These are phyloP conservation scores for Litocranius walleri DNA, from an alignment of 2,113 vertebrate species.

Conservation along the genomic window DNA sequence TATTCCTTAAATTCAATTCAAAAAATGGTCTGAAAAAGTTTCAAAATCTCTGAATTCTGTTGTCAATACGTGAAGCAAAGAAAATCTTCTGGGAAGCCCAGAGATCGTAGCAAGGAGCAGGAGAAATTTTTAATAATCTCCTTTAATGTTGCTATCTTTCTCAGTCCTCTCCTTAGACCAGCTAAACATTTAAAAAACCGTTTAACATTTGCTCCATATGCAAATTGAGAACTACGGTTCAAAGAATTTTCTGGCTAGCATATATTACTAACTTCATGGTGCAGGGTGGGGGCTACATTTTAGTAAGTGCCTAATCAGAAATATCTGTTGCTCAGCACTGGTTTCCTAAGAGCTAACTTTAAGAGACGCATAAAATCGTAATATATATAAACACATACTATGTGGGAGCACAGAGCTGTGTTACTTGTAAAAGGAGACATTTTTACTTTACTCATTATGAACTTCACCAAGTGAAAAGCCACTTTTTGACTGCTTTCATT, in stretches of 20 bases:
- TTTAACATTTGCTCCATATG: neutral
- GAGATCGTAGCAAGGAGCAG: neutral
- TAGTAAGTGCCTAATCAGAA: neutral
- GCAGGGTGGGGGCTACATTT: neutral
- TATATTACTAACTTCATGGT: slow-evolving; percentile 1
- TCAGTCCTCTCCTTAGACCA: neutral
- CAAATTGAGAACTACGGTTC: slow-evolving; percentile 4
- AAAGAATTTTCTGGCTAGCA: neutral
- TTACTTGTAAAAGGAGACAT: neutral
- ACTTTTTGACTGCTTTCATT: neutral
- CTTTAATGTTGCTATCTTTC: neutral
- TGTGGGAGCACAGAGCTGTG: neutral
- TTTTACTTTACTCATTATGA: slow-evolving; percentile 17
- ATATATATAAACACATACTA: neutral
- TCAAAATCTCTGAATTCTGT: slow-evolving; percentile 10
- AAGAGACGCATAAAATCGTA: neutral
- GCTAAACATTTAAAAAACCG: slow-evolving; percentile 27
- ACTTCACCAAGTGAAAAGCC: neutral
- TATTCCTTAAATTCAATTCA: slow-evolving; percentile 21
- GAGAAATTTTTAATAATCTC: neutral
- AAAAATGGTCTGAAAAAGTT: slow-evolving; percentile 13
- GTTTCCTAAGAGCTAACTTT: neutral
- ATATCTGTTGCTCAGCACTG: neutral
- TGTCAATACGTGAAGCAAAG: slow-evolving; percentile 28
- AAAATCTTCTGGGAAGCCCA: neutral